These are phyloP conservation scores for Nothobranchius kuhntae DNA, from an alignment of 2,113 vertebrate genomes.

Conservation along the genomic window DNA sequence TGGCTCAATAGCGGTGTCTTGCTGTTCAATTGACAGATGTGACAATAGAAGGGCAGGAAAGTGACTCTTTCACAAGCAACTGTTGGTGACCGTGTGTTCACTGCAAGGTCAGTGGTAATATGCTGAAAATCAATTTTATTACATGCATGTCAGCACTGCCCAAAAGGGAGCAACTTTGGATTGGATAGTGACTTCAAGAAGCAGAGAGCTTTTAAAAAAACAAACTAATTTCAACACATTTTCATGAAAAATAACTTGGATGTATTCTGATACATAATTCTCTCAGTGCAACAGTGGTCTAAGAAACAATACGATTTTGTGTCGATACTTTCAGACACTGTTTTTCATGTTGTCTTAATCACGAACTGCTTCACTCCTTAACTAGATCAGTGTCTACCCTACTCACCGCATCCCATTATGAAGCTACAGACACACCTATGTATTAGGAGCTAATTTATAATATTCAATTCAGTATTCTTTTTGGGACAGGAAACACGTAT, in stretches of 20 bases:
- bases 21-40: conserved; percentile 42
- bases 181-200: conserved; percentile 36
- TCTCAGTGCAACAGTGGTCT: conserved; percentile 74
- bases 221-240: no score
- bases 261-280: conserved; percentile 34
- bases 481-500: conserved; percentile 9
- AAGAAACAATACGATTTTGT: conserved; percentile 21
- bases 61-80: conserved; percentile 54
- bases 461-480: conserved; percentile 32
- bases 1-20: conserved; percentile 55
- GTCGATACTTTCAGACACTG: conserved; percentile 16
- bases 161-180: conserved; percentile 34
- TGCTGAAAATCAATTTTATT: conserved; percentile 37
- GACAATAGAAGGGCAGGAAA: conserved; percentile 46
- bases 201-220: neutral
- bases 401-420: conserved; percentile 45
- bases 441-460: conserved; percentile 31
- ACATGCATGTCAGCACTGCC: conserved; percentile 57
- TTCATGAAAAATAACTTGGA: conserved; percentile 12
- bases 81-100: conserved; percentile 26
- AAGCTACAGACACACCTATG: conserved; percentile 56
- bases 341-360: conserved; percentile 50
- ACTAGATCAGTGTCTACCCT: conserved; percentile 57
- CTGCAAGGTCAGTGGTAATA: conserved; percentile 38
- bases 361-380: conserved; percentile 35